These are phyloP conservation scores for Oeneis ivallda DNA, from an alignment of 2,888 invertebrate genomes.

Conservation along the genomic window DNA sequence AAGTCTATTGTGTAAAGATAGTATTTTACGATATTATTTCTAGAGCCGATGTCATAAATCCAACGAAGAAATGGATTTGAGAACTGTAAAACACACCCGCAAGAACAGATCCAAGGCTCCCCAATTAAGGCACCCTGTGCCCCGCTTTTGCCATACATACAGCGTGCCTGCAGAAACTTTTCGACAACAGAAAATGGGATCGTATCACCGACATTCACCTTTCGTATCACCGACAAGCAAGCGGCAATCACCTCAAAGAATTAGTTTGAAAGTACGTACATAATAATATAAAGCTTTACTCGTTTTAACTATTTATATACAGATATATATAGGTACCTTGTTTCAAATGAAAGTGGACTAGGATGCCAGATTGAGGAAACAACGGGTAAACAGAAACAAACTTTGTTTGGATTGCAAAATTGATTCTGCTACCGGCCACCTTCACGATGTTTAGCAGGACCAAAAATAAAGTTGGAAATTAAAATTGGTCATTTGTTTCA, in stretches of 20 bases:
- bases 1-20: neutral
- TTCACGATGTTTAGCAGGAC: too few relatives aligned
- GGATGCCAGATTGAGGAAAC: too few relatives aligned
- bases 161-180: slow-evolving; percentile 34
- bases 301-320: neutral
- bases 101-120: slow-evolving; percentile 25
- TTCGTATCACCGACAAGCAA: neutral
- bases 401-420: too few relatives aligned
- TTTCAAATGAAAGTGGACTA: too few relatives aligned
- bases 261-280: slow-evolving; percentile 7
- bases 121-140: slow-evolving; percentile 42
- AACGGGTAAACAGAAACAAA: too few relatives aligned
- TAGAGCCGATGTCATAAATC: slow-evolving; percentile 30
- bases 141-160: slow-evolving; percentile 50
- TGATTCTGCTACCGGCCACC: too few relatives aligned
- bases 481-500: too few relatives aligned
- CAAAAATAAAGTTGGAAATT: too few relatives aligned
- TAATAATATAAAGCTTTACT: neutral
- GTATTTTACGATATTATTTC: neutral
- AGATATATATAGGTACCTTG: too few relatives aligned
- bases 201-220: neutral
- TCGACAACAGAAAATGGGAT: neutral
- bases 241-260: neutral
- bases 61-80: slow-evolving; percentile 15
- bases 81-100: slow-evolving; percentile 16